Percentiles rank a stretch among this genome's conserved stretches.
Conservation (phyloP, 1,140 invertebrate genomes). For the Sesamia nonagrioides region DNA sequence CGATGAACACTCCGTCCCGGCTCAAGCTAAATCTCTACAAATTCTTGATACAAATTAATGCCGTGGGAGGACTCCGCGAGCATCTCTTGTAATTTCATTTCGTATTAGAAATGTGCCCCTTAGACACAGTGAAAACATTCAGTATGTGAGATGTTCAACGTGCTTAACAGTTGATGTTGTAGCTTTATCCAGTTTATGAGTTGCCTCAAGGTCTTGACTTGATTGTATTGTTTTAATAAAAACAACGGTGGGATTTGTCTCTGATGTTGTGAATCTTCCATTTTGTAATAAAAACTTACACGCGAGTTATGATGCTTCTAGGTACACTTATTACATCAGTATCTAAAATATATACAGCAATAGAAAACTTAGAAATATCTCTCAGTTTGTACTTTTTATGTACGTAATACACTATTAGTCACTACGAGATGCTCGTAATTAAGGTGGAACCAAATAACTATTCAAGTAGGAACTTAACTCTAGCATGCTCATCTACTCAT, state of each 20-base stretch:
- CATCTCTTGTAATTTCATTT: constrained; percentile 84
- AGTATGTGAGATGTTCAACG: constrained; percentile 55
- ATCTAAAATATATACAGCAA: neutral
- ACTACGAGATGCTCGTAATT: neutral
- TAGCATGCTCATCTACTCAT: constrained; percentile 9
- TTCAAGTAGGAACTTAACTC: neutral
- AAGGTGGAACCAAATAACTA: constrained; percentile 3
- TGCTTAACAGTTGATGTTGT: constrained; percentile 49
- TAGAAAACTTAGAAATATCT: neutral
- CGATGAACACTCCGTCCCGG: constrained; percentile 81
- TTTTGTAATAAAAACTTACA: constrained; percentile 17
- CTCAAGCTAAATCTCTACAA: constrained; percentile 86
- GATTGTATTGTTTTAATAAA: constrained; percentile 20
- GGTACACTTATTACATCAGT: neutral
- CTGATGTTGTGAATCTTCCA: neutral
- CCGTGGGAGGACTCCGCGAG: constrained; percentile 75
- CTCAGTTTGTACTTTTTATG: neutral
- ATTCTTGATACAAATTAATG: constrained; percentile 87
- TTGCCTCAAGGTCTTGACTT: constrained; percentile 4
- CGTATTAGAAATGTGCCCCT: constrained; percentile 69
- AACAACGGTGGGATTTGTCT: constrained; percentile 10
- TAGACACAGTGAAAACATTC: constrained; percentile 58
- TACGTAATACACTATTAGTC: neutral
- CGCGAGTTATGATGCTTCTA: constrained; percentile 4
- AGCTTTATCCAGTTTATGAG: constrained; percentile 45